Percentiles rank a stretch among this genome's conserved stretches.
phyloP scores from a whole-genome alignment of 2,888 invertebrate genomes.

The Imbricaverruca yamaguchii region DNA sequence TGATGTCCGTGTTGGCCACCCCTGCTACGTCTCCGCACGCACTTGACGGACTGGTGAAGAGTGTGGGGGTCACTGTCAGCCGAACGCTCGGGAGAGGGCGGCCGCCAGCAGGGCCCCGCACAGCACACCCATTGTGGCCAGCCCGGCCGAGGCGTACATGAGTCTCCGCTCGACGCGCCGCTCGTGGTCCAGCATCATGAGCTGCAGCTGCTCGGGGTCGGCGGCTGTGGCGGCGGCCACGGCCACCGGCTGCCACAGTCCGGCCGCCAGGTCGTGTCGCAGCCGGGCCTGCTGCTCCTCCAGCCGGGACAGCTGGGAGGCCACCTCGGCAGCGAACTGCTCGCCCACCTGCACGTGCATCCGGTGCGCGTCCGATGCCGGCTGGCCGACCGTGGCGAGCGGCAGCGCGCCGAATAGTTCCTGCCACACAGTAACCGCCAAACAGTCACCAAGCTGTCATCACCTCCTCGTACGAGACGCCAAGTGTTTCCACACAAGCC shows the following conservation, averaged over 20 bases:
- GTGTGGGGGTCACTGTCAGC: background rate
- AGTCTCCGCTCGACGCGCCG: constrained; percentile 9
- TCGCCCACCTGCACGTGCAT: background rate
- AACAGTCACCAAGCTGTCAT: background rate
- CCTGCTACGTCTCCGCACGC: no score
- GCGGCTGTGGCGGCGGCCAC: background rate
- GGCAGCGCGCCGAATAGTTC: constrained; percentile 4
- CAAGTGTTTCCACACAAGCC: no score
- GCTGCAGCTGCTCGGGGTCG: background rate
- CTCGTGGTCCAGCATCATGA: constrained; percentile 3
- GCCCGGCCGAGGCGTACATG: background rate
- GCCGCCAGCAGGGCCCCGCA: constrained; percentile 19
- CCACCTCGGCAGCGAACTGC: constrained; percentile 1
- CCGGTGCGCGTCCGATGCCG: background rate
- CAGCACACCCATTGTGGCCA: constrained; percentile 1
- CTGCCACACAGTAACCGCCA: background rate
- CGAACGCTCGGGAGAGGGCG: background rate
- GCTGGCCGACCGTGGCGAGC: background rate
- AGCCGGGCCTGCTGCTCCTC: constrained; percentile 5
- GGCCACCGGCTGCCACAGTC: background rate
- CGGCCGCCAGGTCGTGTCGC: constrained; percentile 1
- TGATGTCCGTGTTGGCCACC: no score
- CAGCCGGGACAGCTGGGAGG: background rate
- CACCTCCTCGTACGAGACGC: no score
- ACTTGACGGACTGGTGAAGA: no score